Percentiles rank a stretch among this genome's conserved stretches.
phyloP scores from a whole-genome alignment of 23 tunicate genomes.

The Halocynthia aurantium region DNA sequence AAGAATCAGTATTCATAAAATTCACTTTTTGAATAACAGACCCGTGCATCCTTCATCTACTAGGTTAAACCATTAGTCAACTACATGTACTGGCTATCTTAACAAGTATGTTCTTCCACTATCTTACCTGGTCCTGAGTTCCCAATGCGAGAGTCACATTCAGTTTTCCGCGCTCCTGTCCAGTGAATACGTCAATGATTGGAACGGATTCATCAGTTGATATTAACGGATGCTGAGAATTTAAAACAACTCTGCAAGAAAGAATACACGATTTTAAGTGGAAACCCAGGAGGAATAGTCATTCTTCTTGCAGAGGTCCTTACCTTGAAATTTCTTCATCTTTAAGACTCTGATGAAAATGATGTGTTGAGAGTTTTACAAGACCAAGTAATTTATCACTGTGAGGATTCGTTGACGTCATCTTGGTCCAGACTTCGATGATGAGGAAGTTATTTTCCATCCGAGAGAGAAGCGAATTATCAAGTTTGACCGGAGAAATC shows the following conservation, averaged over 20 bases:
- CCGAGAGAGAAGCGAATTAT: conserved; percentile 36
- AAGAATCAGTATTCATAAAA: too few relatives aligned
- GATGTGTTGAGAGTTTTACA: conserved; percentile 64
- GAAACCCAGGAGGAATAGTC: too few relatives aligned
- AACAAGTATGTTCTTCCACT: background rate
- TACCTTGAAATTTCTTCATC: conserved; percentile 84
- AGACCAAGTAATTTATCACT: conserved; percentile 80
- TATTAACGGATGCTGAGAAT: conserved; percentile 62
- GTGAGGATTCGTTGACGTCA: conserved; percentile 12
- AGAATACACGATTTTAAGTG: background rate
- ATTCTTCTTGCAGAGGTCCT: background rate
- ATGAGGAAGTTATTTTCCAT: conserved; percentile 58
- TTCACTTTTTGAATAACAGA: too few relatives aligned
- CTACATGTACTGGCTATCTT: too few relatives aligned
- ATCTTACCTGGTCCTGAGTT: conserved; percentile 52
- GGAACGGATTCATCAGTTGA: conserved; percentile 61
- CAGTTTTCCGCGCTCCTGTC: conserved; percentile 67
- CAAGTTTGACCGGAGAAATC: conserved; percentile 67
- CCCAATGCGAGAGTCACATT: conserved; percentile 69
- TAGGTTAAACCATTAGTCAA: too few relatives aligned
- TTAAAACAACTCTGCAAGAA: conserved; percentile 54
- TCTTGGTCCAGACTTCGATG: conserved; percentile 86
- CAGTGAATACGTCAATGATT: conserved; percentile 80
- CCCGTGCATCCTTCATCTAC: too few relatives aligned
- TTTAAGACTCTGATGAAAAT: conserved; percentile 71